Evolutionary conservation across 2,113 vertebrate genomes (phyloP), one percentile per base, ranked within the genome.

Genomic region (Neodon shergylaensis): DNA sequence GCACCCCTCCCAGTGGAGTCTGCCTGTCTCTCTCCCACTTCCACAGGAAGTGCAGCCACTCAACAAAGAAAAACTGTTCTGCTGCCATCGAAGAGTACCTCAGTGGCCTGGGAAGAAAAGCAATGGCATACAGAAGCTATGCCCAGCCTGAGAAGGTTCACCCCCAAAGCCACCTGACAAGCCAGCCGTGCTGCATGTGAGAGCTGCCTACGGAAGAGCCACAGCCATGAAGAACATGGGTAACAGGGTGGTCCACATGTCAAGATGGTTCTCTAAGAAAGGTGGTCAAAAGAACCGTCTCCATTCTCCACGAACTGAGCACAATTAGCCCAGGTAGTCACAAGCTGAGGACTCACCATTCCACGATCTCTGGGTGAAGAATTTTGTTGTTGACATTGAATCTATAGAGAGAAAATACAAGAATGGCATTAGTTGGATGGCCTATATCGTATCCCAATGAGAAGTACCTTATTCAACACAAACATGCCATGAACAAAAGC

Each of bases 351-450:
- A 99, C 99, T 98, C 93, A 99, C 99, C 99, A 99, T 98, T 99
- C 99, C 78, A 99, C 99, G 47, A 99, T 99, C 97, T 99, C 99
- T 11, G 99, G 99, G 94, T 99, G 99, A 92, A 99, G 98, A 90
- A 99, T 97, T 52, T 96, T 98, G 97, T 99, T 99, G 98, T 99
- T 99, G 94, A 99, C 99, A 16, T 98, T 98, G 96, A 99, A 99
- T 78, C 99, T 99, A 86, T 14, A 54, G 24, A 44, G 0, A 10
- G 28, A 95, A 87, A 95, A 95, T 24, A 94, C 92, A 14, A 5
- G 26, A 78, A 82, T 52, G 0, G 87, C 33, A 52, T 97, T 96
- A 95, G 87, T 77, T 86, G 78, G 66, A 44, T 7, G 10, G 39
- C 81, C 68, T 36, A 12, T 24, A 12, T 24, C 49, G 63, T 9